Evolutionary conservation across 1,140 invertebrate species (phyloP), one percentile per base, ranked within the genome.

Genomic region (Goniozus legneri): DNA sequence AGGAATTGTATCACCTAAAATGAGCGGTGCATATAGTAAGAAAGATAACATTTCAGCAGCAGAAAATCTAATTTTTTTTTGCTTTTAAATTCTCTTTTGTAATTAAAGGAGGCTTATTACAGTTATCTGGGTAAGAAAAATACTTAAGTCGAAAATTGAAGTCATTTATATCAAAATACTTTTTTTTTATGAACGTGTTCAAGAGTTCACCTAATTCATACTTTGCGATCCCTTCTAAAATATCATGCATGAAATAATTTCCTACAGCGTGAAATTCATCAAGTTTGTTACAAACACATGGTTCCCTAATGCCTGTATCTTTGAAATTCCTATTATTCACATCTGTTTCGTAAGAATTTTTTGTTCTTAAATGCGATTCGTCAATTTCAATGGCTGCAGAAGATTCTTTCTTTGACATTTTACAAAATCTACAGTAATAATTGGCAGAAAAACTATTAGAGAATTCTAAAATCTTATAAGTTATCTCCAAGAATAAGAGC

Each of bases 401-500:
- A 14, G 1, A 36, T 13, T 36, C 13, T 36, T 8, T 36, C 14
- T 18, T n/a, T n/a, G n/a, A n/a, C n/a, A n/a, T n/a, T n/a, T n/a
- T n/a, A n/a, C n/a, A n/a, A n/a, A n/a, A n/a, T n/a, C 22, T 24
- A 14, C 47, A 50, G 3, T 19, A 33, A 32, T 31, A 22, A 10
- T 33, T 41, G 12, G 22, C 22, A 20, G 40, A 37, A 20, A 50
- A 50, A 44, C 40, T 24, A 36, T 38, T 19, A 8, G 18, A 8
- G 12, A 47, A 47, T 15, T 31, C 37, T 10, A 47, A 18, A 8
- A 35, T 33, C 7, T 27, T 35, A 22, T 50, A 20, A 21, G 21
- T 50, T 50, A 31, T 50, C 47, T 8, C 47, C 47, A 14, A 39
- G 38, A 6, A 50, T 22, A 8, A 8, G 14, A 19, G 30, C 40